Evolutionary conservation across 2,113 vertebrate species (phyloP), one percentile per base, ranked within the genome.

Genomic region (Oncorhynchus keta): DNA sequence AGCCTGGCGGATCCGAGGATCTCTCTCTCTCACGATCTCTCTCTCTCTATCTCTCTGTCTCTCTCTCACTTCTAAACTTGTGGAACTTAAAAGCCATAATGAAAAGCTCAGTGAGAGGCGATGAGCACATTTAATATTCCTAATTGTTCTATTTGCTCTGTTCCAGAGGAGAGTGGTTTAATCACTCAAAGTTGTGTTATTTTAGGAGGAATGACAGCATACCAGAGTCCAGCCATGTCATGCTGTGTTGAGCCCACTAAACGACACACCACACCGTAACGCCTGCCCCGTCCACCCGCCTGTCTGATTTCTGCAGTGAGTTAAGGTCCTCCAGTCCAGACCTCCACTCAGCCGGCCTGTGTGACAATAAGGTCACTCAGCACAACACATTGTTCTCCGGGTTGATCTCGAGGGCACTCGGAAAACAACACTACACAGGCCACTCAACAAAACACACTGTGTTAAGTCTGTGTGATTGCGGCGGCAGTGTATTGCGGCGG

Each of bases 81-180:
- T 16, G n/a, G 20, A 62, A 62, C 13, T 8, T 9, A 62, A 62
- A 62, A 62, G 16, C 16, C 20, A n/a, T 22, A 62, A 8, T 28
- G 1, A 59, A 79, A 85, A 75, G 71, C 85, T 73, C 85, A 84
- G 80, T 69, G 9, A 78, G 86, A 87, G 66, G 78, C 64, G 71
- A 90, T 87, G 84, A 83, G 35, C 70, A 88, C 84, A 78, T 87
- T 90, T 89, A 88, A 91, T 90, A 92, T 89, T 91, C 85, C 89
- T 83, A 85, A 85, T 80, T 79, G 81, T 85, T 79, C 57, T 16
- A 78, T 82, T 85, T 83, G 64, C 83, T 76, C 73, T 72, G 75
- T 88, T 91, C 83, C 78, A 72, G 70, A 83, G 87, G 73, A 79
- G 77, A 86, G 78, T 48, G 22, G 76, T 85, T 88, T 81, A 91